phyloP scores from a whole-genome alignment of 53 echinoderm and acorn worm species.

The Astropecten irregularis region DNA sequence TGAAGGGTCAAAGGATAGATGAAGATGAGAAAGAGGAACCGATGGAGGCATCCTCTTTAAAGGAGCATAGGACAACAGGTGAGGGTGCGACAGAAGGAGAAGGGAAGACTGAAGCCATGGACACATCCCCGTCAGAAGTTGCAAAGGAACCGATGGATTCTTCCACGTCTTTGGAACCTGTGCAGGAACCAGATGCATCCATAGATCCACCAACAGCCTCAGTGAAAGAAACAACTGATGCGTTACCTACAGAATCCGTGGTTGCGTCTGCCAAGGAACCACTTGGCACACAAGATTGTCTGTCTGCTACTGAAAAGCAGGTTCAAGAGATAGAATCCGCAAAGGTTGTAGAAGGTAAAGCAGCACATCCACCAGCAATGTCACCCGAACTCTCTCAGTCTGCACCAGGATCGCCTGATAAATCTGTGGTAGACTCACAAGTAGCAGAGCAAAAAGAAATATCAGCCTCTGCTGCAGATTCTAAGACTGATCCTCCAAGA shows the following conservation, averaged over 20 bases:
- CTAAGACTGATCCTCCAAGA: background rate
- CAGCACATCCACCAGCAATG: background rate
- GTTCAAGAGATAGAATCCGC: slow-evolving; percentile 21
- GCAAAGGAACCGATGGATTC: background rate
- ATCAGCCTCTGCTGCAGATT: background rate
- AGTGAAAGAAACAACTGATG: too few relatives aligned
- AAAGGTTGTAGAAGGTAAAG: background rate
- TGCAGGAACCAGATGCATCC: background rate
- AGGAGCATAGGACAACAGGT: background rate
- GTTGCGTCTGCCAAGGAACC: background rate
- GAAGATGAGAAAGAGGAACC: background rate
- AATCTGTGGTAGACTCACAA: background rate
- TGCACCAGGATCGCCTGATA: background rate
- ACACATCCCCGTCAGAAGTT: background rate
- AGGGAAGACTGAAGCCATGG: slow-evolving; percentile 22
- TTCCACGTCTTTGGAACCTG: background rate
- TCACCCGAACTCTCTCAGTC: background rate
- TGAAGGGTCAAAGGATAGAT: background rate
- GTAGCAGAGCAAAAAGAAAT: slow-evolving; percentile 3
- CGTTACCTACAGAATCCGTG: background rate
- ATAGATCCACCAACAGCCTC: too few relatives aligned
- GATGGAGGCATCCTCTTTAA: background rate
- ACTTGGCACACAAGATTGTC: background rate
- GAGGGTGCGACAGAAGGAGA: background rate
- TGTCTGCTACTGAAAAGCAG: background rate